These are phyloP conservation scores for Netelia inedita DNA, from an alignment of 2,888 invertebrate genomes.

Conservation along the genomic window DNA sequence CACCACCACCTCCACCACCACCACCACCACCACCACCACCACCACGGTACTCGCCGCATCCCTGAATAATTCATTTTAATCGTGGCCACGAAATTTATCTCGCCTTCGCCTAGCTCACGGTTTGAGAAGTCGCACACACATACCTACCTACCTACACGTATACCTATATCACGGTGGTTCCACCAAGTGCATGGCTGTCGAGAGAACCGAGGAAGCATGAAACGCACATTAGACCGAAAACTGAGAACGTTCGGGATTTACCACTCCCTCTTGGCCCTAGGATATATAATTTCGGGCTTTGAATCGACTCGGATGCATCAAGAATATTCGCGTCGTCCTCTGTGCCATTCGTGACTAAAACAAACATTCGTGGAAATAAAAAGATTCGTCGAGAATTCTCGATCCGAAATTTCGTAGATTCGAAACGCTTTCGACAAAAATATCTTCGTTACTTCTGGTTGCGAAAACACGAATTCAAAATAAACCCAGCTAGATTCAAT, in stretches of 20 bases:
- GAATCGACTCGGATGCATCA: neutral
- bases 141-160: conserved; percentile 16
- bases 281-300: neutral
- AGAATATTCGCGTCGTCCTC: neutral
- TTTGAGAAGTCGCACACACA: conserved; percentile 14
- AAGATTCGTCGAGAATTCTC: neutral
- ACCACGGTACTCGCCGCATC: conserved; percentile 29
- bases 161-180: conserved; percentile 16
- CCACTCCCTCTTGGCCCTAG: conserved; percentile 3
- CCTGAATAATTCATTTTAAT: conserved; percentile 77
- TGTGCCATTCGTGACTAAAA: neutral
- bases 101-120: conserved; percentile 45
- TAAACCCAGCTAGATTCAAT: too few species aligned
- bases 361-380: neutral
- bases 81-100: conserved; percentile 73
- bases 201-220: conserved; percentile 48
- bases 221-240: conserved; percentile 62
- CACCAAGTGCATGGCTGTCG: conserved; percentile 42
- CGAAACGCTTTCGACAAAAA: too few species aligned
- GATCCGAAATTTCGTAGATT: neutral
- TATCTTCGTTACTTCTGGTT: too few species aligned
- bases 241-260: conserved; percentile 44
- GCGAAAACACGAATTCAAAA: too few species aligned
- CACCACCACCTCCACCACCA: conserved; percentile 13
- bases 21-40: neutral